Base-by-base conservation (phyloP, 2,888 invertebrate genomes). In the Heliothis peltigera region DNA sequence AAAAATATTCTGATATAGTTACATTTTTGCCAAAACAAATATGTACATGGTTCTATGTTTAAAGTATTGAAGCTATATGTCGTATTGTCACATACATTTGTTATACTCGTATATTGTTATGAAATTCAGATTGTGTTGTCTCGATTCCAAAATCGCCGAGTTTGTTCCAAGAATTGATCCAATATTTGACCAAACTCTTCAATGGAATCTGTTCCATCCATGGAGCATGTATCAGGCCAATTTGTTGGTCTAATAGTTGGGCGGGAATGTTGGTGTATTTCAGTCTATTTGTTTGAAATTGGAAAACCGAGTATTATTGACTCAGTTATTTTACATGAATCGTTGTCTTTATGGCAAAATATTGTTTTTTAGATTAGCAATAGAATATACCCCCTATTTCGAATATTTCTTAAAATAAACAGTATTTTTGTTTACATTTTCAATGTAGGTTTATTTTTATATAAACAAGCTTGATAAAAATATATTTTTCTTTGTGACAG, bases 91-190 rank as follows among this genome's bases (percentile, higher is more conserved):
- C 35, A 67, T 68, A 25, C 39, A 28, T 35, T 49, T 15, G 17
- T 17, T n/a, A n/a, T n/a, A n/a, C n/a, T n/a, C 43, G 21, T 21
- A 59, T 51, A 39, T 44, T 49, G 56, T 57, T 64, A 39, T 39
- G 56, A 48, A 52, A 56, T 64, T 71, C 43, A 28, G 15, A 54
- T 63, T 28, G 4, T 64, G 18, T 62, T n/a, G 25, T 43, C 70
- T 53, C 18, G 28, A 39, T 70, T 70, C 15, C 48, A 15, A 48
- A 62, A 43, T 49, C 4, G 19, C 2, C 42, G 39, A 22, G 32
- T 1, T 46, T 1, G 15, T 1, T 2, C 12, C 12, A 28, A 10
- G n/a, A 8, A 3, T 19, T 28, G n/a, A 35, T 21, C 39, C 60
- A 42, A 52, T 42, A 17, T 52, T 66, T 39, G 46, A 17, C 15